A percentile compares a stretch with the other conserved stretches of the same genome.
Evolutionary conservation across 2,888 invertebrate species (phyloP).

Genomic region (Eurois occulta): DNA sequence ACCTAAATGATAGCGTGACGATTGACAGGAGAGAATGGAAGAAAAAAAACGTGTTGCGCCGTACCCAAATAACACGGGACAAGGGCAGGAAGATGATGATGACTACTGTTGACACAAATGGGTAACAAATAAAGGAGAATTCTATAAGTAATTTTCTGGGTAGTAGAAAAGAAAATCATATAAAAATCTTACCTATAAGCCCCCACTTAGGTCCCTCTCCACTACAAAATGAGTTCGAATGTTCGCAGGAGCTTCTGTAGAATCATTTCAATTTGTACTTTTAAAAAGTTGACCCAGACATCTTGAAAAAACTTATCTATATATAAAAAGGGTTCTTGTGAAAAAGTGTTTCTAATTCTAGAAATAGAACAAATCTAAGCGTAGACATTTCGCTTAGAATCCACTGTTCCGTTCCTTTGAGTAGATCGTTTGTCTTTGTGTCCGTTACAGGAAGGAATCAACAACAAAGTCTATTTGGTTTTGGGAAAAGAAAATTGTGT

Average conservation of each 20-base stretch:
- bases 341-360: conserved; percentile 1
- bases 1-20: no score
- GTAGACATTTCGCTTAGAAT: conserved; percentile 22
- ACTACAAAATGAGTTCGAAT: conserved; percentile 10
- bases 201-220: neutral
- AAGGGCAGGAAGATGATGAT: no score
- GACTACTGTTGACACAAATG: neutral
- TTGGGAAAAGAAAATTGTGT: neutral
- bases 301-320: neutral
- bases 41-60: no score
- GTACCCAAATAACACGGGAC: no score
- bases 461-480: neutral
- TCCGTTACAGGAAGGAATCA: conserved; percentile 25
- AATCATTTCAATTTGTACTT: neutral
- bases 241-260: neutral
- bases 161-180: neutral
- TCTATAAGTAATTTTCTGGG: neutral
- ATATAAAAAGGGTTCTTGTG: neutral
- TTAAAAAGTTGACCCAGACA: neutral
- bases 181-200: neutral
- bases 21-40: no score
- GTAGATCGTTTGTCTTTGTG: conserved; percentile 49
- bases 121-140: neutral
- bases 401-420: conserved; percentile 27
- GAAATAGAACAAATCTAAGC: neutral